Conservation (phyloP, 2,113 vertebrate genomes). For the Dasyprocta punctata region DNA sequence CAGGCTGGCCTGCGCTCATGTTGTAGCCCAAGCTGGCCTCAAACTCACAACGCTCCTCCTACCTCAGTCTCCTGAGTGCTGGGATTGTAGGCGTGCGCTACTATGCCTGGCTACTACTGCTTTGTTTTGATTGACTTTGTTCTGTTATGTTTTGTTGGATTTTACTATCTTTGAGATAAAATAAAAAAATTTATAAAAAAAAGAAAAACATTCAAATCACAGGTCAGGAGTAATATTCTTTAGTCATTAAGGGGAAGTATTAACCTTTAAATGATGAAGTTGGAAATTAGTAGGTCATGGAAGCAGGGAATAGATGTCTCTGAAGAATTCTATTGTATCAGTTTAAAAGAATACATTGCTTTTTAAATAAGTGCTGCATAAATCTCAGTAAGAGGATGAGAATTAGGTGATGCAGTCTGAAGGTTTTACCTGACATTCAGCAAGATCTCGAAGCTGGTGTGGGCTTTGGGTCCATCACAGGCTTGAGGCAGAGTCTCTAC, state of each 20-base stretch:
- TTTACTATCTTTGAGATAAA: too few species aligned
- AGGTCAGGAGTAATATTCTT: neutral
- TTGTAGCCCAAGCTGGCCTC: too few species aligned
- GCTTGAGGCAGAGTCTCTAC: conserved; percentile 71
- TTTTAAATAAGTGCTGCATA: neutral
- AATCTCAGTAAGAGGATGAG: neutral
- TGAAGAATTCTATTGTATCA: neutral
- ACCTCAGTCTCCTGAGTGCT: too few species aligned
- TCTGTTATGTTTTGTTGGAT: too few species aligned
- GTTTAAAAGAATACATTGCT: neutral
- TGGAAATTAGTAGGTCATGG: neutral
- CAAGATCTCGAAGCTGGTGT: conserved; percentile 81
- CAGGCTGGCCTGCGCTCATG: too few species aligned
- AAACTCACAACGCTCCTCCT: too few species aligned
- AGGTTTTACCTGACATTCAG: conserved; percentile 83
- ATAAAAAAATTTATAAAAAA: too few species aligned
- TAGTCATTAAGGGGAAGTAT: neutral
- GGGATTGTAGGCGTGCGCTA: too few species aligned
- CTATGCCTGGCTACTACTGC: too few species aligned
- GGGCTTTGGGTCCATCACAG: conserved; percentile 69
- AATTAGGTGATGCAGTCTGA: neutral
- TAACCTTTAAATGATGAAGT: neutral
- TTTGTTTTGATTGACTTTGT: too few species aligned
- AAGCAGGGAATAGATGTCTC: neutral
- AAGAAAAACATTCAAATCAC: conserved; percentile 9